These are phyloP conservation scores for Leuctra nigra DNA, from an alignment of 2,888 invertebrate species.

Conservation along the genomic window DNA sequence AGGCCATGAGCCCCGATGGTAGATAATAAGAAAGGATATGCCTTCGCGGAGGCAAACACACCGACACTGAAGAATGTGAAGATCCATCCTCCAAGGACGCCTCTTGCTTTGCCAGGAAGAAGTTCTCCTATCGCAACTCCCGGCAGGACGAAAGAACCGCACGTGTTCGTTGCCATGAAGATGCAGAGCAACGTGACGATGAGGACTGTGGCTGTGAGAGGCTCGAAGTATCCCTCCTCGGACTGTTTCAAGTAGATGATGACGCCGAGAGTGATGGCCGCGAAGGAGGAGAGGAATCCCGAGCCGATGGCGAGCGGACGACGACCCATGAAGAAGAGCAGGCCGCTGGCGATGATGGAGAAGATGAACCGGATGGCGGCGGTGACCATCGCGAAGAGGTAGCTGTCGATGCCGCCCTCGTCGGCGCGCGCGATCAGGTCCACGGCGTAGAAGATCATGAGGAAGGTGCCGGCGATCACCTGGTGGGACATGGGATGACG, in stretches of 20 bases:
- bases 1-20: conserved; percentile 58
- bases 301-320: conserved; percentile 59
- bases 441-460: conserved; percentile 74
- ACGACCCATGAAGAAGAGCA: conserved; percentile 57
- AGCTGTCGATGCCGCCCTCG: conserved; percentile 37
- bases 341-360: conserved; percentile 56
- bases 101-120: conserved; percentile 64
- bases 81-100: conserved; percentile 64
- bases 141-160: conserved; percentile 66
- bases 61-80: conserved; percentile 64
- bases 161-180: conserved; percentile 67
- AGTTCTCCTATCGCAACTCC: conserved; percentile 70
- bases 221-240: not conserved
- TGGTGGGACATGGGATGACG: conserved; percentile 37
- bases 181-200: conserved; percentile 49
- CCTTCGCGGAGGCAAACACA: conserved; percentile 62
- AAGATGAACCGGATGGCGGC: conserved; percentile 59
- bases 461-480: conserved; percentile 66
- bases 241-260: conserved; percentile 40
- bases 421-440: conserved; percentile 49
- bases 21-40: conserved; percentile 47
- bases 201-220: conserved; percentile 31
- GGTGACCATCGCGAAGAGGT: conserved; percentile 60
- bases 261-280: conserved; percentile 53
- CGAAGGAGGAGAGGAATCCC: conserved; percentile 57